Percentiles rank a stretch among this genome's conserved stretches.
Conservation (phyloP, 2,113 vertebrate species). For the Lepisosteus osseus region DNA sequence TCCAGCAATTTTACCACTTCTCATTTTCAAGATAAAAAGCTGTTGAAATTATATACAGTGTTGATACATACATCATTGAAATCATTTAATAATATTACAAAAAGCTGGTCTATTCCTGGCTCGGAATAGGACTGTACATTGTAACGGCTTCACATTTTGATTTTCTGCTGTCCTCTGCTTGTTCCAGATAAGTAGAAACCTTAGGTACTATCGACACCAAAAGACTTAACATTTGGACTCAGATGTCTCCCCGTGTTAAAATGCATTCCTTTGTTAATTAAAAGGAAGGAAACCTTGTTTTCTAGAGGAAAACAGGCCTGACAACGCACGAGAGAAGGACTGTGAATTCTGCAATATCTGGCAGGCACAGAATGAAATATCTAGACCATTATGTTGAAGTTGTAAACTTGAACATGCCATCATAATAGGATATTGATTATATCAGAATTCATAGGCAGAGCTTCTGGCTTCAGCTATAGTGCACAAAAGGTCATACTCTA, state of each 20-base stretch:
- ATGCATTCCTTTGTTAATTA: constrained; percentile 50
- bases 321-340: constrained; percentile 37
- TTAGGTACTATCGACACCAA: constrained; percentile 32
- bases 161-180: constrained; percentile 41
- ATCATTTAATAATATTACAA: constrained; percentile 60
- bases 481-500: constrained; percentile 81
- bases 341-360: constrained; percentile 57
- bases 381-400: constrained; percentile 73
- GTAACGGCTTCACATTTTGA: constrained; percentile 60
- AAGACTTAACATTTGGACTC: constrained; percentile 37
- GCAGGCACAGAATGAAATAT: constrained; percentile 73
- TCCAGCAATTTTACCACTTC: too few relatives aligned
- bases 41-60: constrained; percentile 47
- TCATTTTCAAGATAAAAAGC: constrained; percentile 16
- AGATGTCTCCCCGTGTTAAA: constrained; percentile 16
- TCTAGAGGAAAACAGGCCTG: constrained; percentile 61
- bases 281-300: constrained; percentile 38
- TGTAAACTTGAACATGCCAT: constrained; percentile 77
- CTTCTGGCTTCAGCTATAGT: constrained; percentile 76
- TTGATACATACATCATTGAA: constrained; percentile 57
- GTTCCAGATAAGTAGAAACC: constrained; percentile 26
- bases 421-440: constrained; percentile 97
- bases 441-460: constrained; percentile 71
- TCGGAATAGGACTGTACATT: constrained; percentile 39
- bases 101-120: constrained; percentile 56